Conservation (phyloP, 1,140 invertebrate species). For the Tachypleus tridentatus region DNA sequence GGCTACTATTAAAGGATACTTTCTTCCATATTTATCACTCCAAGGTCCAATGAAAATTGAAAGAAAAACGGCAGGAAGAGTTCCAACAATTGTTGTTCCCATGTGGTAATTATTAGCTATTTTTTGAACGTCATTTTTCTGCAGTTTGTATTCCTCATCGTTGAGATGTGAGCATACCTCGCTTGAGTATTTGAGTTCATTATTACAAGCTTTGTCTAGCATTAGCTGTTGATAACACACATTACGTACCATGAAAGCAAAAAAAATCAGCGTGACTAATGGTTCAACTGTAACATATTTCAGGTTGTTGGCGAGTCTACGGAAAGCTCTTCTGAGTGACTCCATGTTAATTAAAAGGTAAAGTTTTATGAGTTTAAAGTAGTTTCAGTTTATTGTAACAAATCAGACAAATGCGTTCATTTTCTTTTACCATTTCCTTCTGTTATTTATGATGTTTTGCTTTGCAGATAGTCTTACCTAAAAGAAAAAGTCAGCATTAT, state of each 20-base stretch:
- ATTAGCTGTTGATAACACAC: constrained; percentile 9
- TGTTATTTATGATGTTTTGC: too few relatives aligned
- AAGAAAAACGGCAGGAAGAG: constrained; percentile 6
- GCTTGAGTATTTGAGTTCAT: constrained; percentile 1
- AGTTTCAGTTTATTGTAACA: too few relatives aligned
- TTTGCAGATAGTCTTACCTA: too few relatives aligned
- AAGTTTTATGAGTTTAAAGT: too few relatives aligned
- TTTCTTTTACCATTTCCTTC: too few relatives aligned
- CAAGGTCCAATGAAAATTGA: constrained; percentile 11
- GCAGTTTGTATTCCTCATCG: background rate
- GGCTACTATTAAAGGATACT: constrained; percentile 4
- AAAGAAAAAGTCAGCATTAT: too few relatives aligned
- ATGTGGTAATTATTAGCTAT: constrained; percentile 9
- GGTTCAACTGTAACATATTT: too few relatives aligned
- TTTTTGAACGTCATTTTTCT: constrained; percentile 7
- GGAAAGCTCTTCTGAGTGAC: too few relatives aligned
- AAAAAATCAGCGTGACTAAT: background rate
- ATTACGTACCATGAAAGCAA: constrained; percentile 3
- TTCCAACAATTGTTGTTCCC: constrained; percentile 3
- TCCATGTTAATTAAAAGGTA: too few relatives aligned
- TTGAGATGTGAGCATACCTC: constrained; percentile 3
- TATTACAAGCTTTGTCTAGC: constrained; percentile 10
- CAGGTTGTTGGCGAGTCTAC: too few relatives aligned
- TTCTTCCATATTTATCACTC: constrained; percentile 14
- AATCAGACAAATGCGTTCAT: too few relatives aligned